Evolutionary conservation across 1,140 invertebrate genomes (phyloP), one percentile per base, ranked within the genome.

Genomic region (Tetramorium parvispinum): DNA sequence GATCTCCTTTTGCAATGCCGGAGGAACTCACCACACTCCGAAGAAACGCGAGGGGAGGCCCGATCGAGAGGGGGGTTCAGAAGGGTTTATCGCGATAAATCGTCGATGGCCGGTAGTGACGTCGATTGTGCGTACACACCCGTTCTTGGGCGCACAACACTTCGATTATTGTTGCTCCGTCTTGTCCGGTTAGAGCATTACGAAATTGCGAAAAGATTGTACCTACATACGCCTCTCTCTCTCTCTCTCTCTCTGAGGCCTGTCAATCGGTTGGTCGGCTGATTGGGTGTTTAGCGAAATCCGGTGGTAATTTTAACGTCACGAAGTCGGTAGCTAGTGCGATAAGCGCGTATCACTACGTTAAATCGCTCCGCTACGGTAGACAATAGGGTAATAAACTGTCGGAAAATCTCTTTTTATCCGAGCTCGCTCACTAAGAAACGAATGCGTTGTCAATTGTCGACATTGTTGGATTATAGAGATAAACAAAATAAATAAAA

Each of bases 1-100:
- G 71, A 76, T 51, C 78, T 93, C 91, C 87, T 93, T 94, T 93
- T 93, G 91, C 86, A 77, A 91, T 70, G 85, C 89, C 91, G 83
- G 86, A 88, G 88, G 77, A 85, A 81, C 57, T 68, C 43, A 51
- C 21, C 75, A 24, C 75, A 49, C 82, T 70, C 63, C 68, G 27
- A 55, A 66, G 65, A 16, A 59, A 40, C 40, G 37, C 37, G 11
- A 8, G 21, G 2, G 21, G n/a, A 1, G 40, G 24, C 11, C 49
- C 53, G 53, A 13, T 16, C 79, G 27, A 24, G 4, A n/a, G 49
- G 43, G 51, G 59, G 40, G 13, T 40, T 43, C 46, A 40, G 4
- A 6, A 6, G 37, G 46, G 43, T 43, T 51, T 65, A 81, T 78
- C 77, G 82, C 89, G 89, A 90, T 91, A 88, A 90, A 91, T 90